Percentiles rank a stretch among this genome's conserved stretches.
phyloP scores from a whole-genome alignment of 2,113 vertebrate species.

The Daubentonia madagascariensis region DNA sequence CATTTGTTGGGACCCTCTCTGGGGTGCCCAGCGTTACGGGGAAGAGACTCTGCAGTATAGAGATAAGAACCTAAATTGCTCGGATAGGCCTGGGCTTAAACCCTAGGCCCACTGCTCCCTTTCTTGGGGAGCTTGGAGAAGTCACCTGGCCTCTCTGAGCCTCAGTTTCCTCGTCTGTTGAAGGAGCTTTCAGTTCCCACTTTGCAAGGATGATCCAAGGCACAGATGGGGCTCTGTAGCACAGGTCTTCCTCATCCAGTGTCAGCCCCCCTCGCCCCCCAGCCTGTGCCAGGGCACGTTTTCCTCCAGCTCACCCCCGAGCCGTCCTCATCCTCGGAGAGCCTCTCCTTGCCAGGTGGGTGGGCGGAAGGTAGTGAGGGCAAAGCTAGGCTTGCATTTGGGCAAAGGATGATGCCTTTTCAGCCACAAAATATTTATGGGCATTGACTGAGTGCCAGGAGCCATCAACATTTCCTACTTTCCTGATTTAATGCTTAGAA shows the following conservation, averaged over 20 bases:
- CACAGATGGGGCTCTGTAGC: fast-evolving
- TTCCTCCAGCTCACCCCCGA: neutral
- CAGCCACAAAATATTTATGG: neutral
- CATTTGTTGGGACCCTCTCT: neutral
- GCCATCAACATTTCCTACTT: neutral
- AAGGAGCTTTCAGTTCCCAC: neutral
- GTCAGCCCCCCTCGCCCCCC: fast-evolving
- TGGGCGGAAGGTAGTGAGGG: neutral
- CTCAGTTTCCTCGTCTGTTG: slow-evolving; percentile 3
- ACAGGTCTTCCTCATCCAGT: fast-evolving
- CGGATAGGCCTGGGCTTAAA: neutral
- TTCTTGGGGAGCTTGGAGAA: neutral
- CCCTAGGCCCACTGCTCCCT: neutral
- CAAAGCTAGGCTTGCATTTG: slow-evolving; percentile 40
- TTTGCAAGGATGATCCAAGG: neutral
- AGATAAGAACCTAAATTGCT: neutral
- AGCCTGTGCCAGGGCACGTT: neutral
- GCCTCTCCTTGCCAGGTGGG: neutral
- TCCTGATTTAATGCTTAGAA: neutral
- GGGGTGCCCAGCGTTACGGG: neutral
- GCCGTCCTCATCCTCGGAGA: neutral
- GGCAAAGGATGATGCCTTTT: neutral
- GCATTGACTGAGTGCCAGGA: neutral
- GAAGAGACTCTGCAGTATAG: neutral
- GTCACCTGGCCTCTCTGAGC: neutral